phyloP scores from a whole-genome alignment of 2,797 vertebrate species.

The Gallinago nigripennis region DNA sequence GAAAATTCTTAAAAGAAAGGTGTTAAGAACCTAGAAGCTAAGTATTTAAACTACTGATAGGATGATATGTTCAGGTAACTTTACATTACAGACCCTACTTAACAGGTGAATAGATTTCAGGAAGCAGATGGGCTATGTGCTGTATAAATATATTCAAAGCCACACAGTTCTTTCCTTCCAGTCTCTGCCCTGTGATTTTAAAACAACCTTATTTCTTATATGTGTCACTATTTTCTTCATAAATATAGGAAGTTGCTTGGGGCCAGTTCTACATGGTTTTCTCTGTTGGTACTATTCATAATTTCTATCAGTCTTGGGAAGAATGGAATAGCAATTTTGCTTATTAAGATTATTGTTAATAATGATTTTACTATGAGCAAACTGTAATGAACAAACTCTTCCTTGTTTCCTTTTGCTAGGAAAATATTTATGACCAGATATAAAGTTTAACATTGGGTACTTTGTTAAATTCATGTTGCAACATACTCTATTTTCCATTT shows the following conservation, averaged over 20 bases:
- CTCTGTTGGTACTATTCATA: background rate
- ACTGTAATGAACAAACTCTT: background rate
- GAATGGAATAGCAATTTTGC: background rate
- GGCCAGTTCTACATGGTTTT: background rate
- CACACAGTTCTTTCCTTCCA: background rate
- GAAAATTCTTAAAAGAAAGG: background rate
- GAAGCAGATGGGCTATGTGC: background rate
- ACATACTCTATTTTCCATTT: background rate
- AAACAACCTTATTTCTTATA: background rate
- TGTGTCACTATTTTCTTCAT: background rate
- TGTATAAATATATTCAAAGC: background rate
- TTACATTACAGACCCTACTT: background rate
- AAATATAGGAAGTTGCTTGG: background rate
- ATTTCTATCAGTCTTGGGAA: background rate
- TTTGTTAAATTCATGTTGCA: background rate
- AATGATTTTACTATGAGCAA: background rate
- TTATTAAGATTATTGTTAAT: background rate
- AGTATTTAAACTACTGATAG: background rate
- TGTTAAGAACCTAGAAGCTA: background rate
- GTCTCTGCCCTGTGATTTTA: background rate
- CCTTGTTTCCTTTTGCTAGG: background rate
- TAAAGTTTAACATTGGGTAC: background rate
- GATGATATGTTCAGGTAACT: background rate
- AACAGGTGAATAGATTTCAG: background rate
- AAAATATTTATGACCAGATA: background rate